Evolutionary conservation across 2,113 vertebrate species (phyloP).

Genomic region (Chiloscyllium plagiosum): DNA sequence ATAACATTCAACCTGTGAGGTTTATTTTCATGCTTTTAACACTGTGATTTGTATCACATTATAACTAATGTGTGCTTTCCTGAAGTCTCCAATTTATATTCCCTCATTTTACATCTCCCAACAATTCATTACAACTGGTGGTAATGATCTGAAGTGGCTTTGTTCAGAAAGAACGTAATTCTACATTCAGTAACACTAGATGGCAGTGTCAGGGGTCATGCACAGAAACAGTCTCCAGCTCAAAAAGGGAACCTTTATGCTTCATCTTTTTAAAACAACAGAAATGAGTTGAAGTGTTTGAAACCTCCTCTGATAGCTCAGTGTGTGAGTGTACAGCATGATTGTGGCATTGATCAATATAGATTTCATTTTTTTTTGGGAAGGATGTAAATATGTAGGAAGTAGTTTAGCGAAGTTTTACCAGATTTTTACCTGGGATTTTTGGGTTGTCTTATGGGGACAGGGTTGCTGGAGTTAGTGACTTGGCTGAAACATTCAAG

Average conservation of each 20-base stretch:
- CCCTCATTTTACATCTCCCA: background rate
- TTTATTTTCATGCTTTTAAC: conserved; percentile 34
- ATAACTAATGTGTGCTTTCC: conserved; percentile 22
- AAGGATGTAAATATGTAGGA: too few relatives aligned
- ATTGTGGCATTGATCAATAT: background rate
- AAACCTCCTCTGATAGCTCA: background rate
- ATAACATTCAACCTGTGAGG: conserved; percentile 33
- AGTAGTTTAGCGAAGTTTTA: too few relatives aligned
- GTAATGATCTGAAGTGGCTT: background rate
- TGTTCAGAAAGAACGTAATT: background rate
- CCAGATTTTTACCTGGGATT: too few relatives aligned
- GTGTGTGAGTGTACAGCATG: background rate
- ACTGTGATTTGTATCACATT: conserved; percentile 17
- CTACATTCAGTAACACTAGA: background rate
- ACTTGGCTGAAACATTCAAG: too few relatives aligned
- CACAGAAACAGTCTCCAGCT: background rate
- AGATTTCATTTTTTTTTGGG: background rate
- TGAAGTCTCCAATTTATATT: background rate
- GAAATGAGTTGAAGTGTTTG: background rate
- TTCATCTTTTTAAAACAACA: background rate
- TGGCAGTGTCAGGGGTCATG: background rate
- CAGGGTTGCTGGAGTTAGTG: too few relatives aligned
- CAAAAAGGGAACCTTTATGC: background rate
- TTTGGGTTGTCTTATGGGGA: too few relatives aligned
- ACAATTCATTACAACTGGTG: background rate